A percentile compares a stretch with the other conserved stretches of the same genome.
These are phyloP conservation scores for Rhopalosiphum nymphaeae DNA, from an alignment of 2,888 invertebrate genomes.

Conservation along the genomic window DNA sequence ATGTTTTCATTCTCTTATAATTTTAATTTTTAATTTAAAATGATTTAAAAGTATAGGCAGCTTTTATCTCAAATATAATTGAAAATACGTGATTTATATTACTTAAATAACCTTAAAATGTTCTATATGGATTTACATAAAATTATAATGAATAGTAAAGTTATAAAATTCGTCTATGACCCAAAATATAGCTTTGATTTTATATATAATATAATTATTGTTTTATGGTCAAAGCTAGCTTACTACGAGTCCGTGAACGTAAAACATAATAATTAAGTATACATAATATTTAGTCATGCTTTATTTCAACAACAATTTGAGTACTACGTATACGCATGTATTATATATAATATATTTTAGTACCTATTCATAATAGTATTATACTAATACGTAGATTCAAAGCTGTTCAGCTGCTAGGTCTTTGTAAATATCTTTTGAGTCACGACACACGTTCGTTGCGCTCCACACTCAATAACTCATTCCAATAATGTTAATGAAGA, in stretches of 20 bases:
- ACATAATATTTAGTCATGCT: background rate
- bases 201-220: background rate
- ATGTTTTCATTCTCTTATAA: too few relatives aligned
- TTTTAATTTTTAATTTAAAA: too few relatives aligned
- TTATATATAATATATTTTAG: background rate
- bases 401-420: background rate
- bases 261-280: background rate
- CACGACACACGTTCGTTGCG: background rate
- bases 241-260: too few relatives aligned
- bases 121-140: too few relatives aligned
- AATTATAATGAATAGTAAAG: background rate
- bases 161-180: background rate
- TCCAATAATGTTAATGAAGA: background rate
- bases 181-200: background rate
- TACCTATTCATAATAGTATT: background rate
- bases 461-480: background rate
- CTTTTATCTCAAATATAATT: background rate
- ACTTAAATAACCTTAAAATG: too few relatives aligned
- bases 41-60: background rate
- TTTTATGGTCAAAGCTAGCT: background rate
- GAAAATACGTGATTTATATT: background rate
- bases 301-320: background rate
- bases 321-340: background rate
- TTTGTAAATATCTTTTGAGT: background rate
- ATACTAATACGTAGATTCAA: background rate